phyloP scores from a whole-genome alignment of 2,888 invertebrate genomes.

The Amphipoea lucens region DNA sequence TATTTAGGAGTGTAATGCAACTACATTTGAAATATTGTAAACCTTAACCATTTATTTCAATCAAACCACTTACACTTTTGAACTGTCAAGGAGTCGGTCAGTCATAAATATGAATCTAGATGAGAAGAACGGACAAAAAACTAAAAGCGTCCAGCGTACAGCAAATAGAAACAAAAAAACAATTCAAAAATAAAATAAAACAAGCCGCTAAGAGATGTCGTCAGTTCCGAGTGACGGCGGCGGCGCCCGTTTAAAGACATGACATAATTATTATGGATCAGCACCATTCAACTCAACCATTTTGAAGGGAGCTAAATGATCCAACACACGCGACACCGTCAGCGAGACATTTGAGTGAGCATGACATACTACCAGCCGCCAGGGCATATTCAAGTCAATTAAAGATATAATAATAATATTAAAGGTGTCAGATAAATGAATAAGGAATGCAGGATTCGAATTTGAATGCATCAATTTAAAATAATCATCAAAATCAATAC shows the following conservation, averaged over 20 bases:
- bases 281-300: not conserved
- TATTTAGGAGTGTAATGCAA: not conserved
- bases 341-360: not conserved
- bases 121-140: not conserved
- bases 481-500: not conserved
- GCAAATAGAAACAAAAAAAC: not conserved
- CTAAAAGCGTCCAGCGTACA: not conserved
- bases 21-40: not conserved
- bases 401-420: not conserved
- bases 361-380: not conserved
- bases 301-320: not conserved
- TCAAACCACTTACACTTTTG: not conserved
- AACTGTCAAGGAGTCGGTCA: fast-evolving
- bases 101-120: not conserved
- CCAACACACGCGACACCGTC: not conserved
- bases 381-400: not conserved
- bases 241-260: not conserved
- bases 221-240: no score
- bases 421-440: not conserved
- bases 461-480: not conserved
- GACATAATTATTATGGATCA: not conserved
- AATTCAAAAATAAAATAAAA: no score
- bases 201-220: no score
- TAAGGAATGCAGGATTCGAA: not conserved
- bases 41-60: not conserved